phyloP scores from a whole-genome alignment of 2,888 invertebrate species.

The Melanostoma scalare region DNA sequence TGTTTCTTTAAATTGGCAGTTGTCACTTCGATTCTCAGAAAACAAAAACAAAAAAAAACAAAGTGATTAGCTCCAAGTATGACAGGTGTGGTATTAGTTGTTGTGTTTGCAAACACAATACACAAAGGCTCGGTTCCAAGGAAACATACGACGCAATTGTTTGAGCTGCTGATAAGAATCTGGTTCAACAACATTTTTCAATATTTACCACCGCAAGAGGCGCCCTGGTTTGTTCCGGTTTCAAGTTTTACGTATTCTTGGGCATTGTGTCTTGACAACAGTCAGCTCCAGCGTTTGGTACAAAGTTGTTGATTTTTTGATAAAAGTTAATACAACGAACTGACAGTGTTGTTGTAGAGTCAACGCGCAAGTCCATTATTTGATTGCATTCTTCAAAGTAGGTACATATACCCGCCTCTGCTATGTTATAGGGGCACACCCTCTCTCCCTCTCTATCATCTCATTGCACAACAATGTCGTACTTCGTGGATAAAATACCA shows the following conservation, averaged over 20 bases:
- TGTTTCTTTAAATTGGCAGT: slow-evolving; percentile 34
- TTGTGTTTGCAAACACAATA: background rate
- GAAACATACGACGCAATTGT: slow-evolving; percentile 44
- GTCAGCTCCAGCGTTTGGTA: background rate
- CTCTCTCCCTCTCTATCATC: no score
- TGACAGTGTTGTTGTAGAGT: slow-evolving; percentile 35
- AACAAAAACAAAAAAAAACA: slow-evolving; percentile 3
- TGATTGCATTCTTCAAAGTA: slow-evolving; percentile 17
- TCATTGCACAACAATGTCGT: slow-evolving; percentile 46
- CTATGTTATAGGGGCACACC: slow-evolving; percentile 35
- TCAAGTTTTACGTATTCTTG: background rate
- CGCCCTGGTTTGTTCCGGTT: slow-evolving; percentile 56
- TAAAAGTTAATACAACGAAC: slow-evolving; percentile 29
- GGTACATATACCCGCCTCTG: background rate
- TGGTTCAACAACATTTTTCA: slow-evolving; percentile 38
- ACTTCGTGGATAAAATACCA: slow-evolving; percentile 25
- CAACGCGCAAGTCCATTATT: slow-evolving; percentile 5
- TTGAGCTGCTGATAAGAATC: slow-evolving; percentile 67
- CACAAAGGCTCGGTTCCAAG: slow-evolving; percentile 41
- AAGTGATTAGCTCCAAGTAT: slow-evolving; percentile 35
- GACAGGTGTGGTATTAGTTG: slow-evolving; percentile 65
- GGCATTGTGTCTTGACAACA: background rate
- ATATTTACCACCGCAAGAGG: slow-evolving; percentile 15
- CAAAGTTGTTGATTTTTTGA: slow-evolving; percentile 53
- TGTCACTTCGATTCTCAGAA: slow-evolving; percentile 36